A percentile compares a stretch with the other conserved stretches of the same genome.
phyloP scores from a whole-genome alignment of 2,113 vertebrate species.

The Tenebrosternarchus preto region DNA sequence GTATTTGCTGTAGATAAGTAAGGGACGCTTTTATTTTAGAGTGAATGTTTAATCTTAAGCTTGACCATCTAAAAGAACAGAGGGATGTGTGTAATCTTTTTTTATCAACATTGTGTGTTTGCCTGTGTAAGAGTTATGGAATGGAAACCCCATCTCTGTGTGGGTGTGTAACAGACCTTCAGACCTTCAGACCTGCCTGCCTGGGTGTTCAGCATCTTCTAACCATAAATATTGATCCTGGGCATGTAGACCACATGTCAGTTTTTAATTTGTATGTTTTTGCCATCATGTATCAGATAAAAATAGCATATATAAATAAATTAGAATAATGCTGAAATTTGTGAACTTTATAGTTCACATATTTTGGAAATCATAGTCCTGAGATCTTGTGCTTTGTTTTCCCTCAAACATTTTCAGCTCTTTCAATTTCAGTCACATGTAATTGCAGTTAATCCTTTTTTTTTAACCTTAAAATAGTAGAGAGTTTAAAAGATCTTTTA shows the following conservation, averaged over 20 bases:
- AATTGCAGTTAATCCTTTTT: too few species aligned
- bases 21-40: background rate
- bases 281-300: too few species aligned
- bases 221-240: background rate
- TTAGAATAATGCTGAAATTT: too few species aligned
- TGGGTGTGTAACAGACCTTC: background rate
- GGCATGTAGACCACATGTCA: background rate
- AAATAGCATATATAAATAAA: too few species aligned
- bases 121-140: background rate
- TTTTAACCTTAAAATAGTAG: background rate
- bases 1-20: constrained; percentile 3
- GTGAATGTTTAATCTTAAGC: background rate
- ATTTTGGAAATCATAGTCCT: too few species aligned
- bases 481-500: background rate
- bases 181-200: too few species aligned
- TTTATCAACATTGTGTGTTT: constrained; percentile 27
- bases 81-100: too few species aligned
- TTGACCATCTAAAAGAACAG: background rate
- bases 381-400: too few species aligned
- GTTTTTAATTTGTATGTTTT: too few species aligned
- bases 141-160: background rate
- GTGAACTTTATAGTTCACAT: too few species aligned
- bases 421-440: background rate
- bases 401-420: too few species aligned
- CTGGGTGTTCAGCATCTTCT: background rate